A percentile compares a stretch with the other conserved stretches of the same genome.
phyloP scores from a whole-genome alignment of 2,888 invertebrate genomes.

The Sphaerophoria taeniata region DNA sequence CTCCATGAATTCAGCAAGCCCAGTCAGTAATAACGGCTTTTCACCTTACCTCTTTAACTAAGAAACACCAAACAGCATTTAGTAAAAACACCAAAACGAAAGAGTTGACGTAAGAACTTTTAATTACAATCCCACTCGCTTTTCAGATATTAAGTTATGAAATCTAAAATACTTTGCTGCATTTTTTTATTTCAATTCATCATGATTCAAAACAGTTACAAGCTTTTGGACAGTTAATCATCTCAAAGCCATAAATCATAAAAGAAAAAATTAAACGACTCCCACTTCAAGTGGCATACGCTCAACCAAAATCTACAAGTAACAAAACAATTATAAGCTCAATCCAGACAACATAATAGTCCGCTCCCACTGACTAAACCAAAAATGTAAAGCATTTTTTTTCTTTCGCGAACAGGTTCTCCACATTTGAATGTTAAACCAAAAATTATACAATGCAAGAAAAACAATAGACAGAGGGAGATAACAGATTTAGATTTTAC shows the following conservation, averaged over 20 bases:
- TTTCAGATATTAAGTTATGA: not conserved
- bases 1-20: not conserved
- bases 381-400: not conserved
- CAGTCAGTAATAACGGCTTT: not conserved
- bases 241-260: slow-evolving; percentile 8
- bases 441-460: slow-evolving; percentile 39
- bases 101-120: slow-evolving; percentile 35
- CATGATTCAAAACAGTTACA: not conserved
- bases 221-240: not conserved
- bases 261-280: not conserved
- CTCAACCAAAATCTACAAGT: slow-evolving; percentile 1
- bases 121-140: not conserved
- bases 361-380: slow-evolving; percentile 15
- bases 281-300: slow-evolving; percentile 17
- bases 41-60: not conserved
- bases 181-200: not conserved
- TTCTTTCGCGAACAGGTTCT: slow-evolving; percentile 13
- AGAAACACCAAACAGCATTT: too few relatives aligned
- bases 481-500: slow-evolving; percentile 73
- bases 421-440: slow-evolving; percentile 21
- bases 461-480: slow-evolving; percentile 75
- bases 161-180: not conserved
- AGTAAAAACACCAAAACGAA: not conserved
- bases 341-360: slow-evolving; percentile 3
- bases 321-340: not conserved